Evolutionary conservation across 2,113 vertebrate species (phyloP), one percentile per base, ranked within the genome.

Genomic region (Acrocephalus kingi): DNA sequence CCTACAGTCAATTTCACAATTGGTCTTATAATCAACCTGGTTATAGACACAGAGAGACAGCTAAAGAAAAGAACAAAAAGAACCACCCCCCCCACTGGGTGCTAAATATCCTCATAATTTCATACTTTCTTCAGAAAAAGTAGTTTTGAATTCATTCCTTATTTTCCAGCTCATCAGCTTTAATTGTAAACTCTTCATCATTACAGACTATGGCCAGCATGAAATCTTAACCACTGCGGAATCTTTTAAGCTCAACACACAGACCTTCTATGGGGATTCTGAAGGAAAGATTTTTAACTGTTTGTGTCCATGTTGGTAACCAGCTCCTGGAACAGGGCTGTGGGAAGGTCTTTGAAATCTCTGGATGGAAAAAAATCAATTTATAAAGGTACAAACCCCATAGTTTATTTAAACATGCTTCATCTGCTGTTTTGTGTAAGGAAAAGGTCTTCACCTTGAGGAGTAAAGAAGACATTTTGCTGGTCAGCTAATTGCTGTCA

Each of bases 101-200:
- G 51, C 13, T 85, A 91, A 91, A 90, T 49, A 67, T 28, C 43
- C 58, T 69, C 54, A 31, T 89, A 49, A 75, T 87, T 91, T 89
- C 71, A 83, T 59, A 54, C 49, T 66, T 35, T 78, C 43, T 66
- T 88, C 75, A 93, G 66, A 87, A 14, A 74, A 88, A 87, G 43
- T 55, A 85, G 33, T 90, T 96, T 83, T 48, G 63, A 85, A 91
- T 91, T 90, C 3, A 3, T 37, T 80, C 63, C 84, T 87, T 87
- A 69, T 91, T 94, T 94, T 94, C 87, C 94, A 95, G 82, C 92
- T 94, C 78, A 93, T 95, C 93, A 91, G 45, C 19, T 96, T 94
- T 94, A 94, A 91, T 86, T 91, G 51, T 90, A 88, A 95, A 83
- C 67, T 77, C 69, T 93, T 94, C 59, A 91, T 96, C 91, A 91